Percentiles rank a stretch among this genome's conserved stretches.
These are phyloP conservation scores for Pangasianodon gigas DNA, from an alignment of 2,113 vertebrate species.

Conservation along the genomic window DNA sequence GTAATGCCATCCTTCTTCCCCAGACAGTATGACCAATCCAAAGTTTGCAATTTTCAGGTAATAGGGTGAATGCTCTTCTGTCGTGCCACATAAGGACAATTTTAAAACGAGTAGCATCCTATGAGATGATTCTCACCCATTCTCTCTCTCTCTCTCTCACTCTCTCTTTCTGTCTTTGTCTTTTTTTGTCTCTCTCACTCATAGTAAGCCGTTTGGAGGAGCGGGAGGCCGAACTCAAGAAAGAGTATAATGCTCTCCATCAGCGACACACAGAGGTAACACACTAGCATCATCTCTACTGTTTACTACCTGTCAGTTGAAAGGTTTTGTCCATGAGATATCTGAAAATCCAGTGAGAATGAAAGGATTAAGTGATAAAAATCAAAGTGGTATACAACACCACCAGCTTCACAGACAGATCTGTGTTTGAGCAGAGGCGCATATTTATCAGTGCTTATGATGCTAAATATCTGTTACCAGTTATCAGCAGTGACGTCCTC, in stretches of 20 bases:
- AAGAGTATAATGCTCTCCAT: conserved; percentile 93
- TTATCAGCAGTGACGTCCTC: not conserved
- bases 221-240: conserved; percentile 93
- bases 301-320: not conserved
- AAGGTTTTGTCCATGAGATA: not conserved
- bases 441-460: not conserved
- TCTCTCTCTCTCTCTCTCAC: not conserved
- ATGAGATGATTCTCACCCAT: not conserved
- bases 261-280: conserved; percentile 94
- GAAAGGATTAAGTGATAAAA: not conserved
- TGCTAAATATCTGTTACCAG: not conserved
- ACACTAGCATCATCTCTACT: not conserved
- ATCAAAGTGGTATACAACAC: not conserved
- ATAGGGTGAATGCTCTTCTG: not conserved
- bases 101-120: not conserved
- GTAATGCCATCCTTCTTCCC: not conserved
- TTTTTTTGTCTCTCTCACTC: conserved; percentile 29
- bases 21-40: not conserved
- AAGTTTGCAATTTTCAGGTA: not conserved
- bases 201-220: conserved; percentile 93
- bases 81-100: not conserved
- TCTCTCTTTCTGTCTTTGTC: not conserved
- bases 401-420: conserved; percentile 4
- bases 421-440: not conserved
- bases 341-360: not conserved